Evolutionary conservation across 2,113 vertebrate species (phyloP), one percentile per base, ranked within the genome.

Genomic region (Pantherophis guttatus): DNA sequence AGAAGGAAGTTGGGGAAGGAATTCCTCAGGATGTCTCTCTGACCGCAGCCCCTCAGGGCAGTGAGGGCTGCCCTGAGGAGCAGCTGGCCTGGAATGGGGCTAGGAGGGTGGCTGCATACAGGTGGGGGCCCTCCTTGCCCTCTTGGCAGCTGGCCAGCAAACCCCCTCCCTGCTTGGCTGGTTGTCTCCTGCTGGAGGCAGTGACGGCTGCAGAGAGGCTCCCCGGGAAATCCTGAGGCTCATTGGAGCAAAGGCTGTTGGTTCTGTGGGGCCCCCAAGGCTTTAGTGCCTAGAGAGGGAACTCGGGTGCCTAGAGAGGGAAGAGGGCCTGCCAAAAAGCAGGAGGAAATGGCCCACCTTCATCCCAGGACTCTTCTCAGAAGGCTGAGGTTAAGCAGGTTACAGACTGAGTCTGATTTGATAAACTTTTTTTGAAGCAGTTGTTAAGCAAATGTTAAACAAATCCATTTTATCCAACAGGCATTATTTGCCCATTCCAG

Each of bases 1-100:
- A 75, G 70, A 39, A 39, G 65, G 65, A n/a, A 70, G 62, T 29
- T 33, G 29, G 29, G n/a, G n/a, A 13, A 3, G n/a, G n/a, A 13
- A 3, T 33, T 33, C n/a, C n/a, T 33, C n/a, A 17, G 65, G 65
- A 5, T 1, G 1, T 15, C 5, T n/a, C 29, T 70, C 70, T 33
- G n/a, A 8, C 15, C 1, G 5, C n/a, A 0, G n/a, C 3, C n/a
- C 2, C 39, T 39, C 0, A 81, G 70, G 70, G 13, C 17, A 9
- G 33, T 0, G 33, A 39, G 33, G 7, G 17, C 75, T 81, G 17
- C 75, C 33, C 33, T 1, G 33, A 81, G 70, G 33, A 33, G 70
- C 33, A 39, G 15, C 65, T 75, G 65, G 29, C 1, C 29, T 5
- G 5, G 12, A 15, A 33, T 1, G 0, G 29, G 65, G 65, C 65